Base-by-base conservation (phyloP, 2,113 vertebrate genomes). In the Motacilla alba region DNA sequence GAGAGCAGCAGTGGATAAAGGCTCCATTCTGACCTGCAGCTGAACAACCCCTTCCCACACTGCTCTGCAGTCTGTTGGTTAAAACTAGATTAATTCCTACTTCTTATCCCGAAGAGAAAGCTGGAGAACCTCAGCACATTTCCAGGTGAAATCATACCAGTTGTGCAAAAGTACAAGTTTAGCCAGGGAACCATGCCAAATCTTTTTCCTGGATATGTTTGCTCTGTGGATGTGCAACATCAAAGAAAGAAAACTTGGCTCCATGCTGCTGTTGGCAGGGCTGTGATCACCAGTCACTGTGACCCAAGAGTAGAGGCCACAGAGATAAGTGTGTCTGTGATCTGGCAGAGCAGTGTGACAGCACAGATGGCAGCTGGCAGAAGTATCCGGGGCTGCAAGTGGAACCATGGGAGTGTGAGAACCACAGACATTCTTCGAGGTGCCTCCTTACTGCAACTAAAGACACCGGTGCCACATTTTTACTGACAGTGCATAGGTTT, bases 401-500 rank as follows among this genome's bases (percentile, higher is more conserved):
- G 21, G 49, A 81, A 27, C 15, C 0, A 12, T 1, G 1, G 30
- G 26, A 72, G 4, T 17, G 9, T 5, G 39, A 46, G 55, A 68
- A 27, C 5, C 62, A 39, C n/a, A n/a, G 4, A 4, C 3, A 18
- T 16, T 84, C 28, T 75, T 69, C 12, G 13, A 80, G 68, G 15
- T n/a, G 44, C 10, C 47, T 82, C 28, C 53, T 27, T 68, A 20
- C 35, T 44, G 56, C 18, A 58, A 50, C 24, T 31, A 39, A 44
- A 70, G n/a, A 20, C 3, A 3, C 14, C 6, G 15, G 7, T 58
- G 63, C n/a, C 63, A 66, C 28, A 15, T 8, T 26, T 18, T 66
- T 14, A 1, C 12, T 19, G 62, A 35, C 30, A 20, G 66, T 1
- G 7, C 1, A 1, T 18, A 23, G 39, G 0, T 58, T 79, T 46